Base-by-base conservation (phyloP, 2,113 vertebrate genomes). In the Camarhynchus parvulus region DNA sequence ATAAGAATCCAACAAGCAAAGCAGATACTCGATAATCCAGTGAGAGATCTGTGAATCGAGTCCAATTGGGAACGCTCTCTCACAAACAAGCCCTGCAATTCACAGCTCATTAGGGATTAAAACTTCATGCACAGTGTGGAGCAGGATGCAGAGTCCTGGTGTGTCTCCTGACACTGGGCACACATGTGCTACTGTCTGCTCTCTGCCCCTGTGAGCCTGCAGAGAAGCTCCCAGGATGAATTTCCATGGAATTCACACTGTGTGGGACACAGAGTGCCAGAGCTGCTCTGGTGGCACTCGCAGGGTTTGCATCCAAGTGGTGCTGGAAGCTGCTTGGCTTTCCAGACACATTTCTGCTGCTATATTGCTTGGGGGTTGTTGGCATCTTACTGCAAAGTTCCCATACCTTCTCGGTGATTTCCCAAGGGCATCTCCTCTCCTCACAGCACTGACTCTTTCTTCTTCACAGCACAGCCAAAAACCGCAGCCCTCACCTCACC, bases 51-150 rank as follows among this genome's bases (percentile, higher is more conserved):
- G 25, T 31, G 61, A 61, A 63, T 63, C 4, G 5, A 16, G 33
- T 19, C 47, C 72, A 31, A 23, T 3, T 47, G 76, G 72, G 68
- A 90, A 86, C 81, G 56, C 27, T 41, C 23, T 49, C 82, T 83
- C 89, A 72, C 52, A 87, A 93, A 78, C 33, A 30, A 87, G 73
- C 80, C 25, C 35, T 39, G n/a, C 33, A 58, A 56, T 96, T 83
- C 67, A 70, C 63, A 92, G 68, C 83, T 96, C 72, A 86, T 86
- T 80, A 87, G 41, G 37, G 58, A 73, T 83, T 76, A 64, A 83
- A 44, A 77, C 87, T 50, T 52, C 33, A 44, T 22, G 72, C 83
- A 58, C 2, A 2, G n/a, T 10, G n/a, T 33, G 78, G 41, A 90
- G 63, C 15, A 74, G 46, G 72, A 92, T 18, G 20, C 8, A 33